Evolutionary conservation across 2,113 vertebrate genomes (phyloP), one percentile per base, ranked within the genome.

Genomic region (Paradisaea rubra): DNA sequence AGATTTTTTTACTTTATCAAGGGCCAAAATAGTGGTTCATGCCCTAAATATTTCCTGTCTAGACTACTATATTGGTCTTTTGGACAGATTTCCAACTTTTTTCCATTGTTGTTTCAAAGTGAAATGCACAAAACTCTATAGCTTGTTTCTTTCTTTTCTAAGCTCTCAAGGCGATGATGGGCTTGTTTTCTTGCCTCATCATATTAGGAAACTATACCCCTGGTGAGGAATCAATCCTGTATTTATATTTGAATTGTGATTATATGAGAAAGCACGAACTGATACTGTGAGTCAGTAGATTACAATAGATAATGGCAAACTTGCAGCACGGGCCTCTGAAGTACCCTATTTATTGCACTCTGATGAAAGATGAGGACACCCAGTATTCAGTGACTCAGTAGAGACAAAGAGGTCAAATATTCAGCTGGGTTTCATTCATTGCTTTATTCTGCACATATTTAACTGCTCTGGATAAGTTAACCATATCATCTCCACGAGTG

Each of bases 21-120:
- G 77, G 72, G 89, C 91, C 87, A 94, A 93, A 92, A 77, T 94
- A 95, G 81, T 82, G 77, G 84, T 95, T 97, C 95, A 95, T 95
- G 92, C 92, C 64, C 94, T 94, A 93, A 83, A 91, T 97, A 97
- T 97, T 98, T 98, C 97, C 97, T 88, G 93, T 98, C 97, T 98
- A 98, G 97, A 98, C 97, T 96, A 94, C 90, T 96, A 93, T 94
- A 77, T 76, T 93, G 83, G 83, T 90, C 90, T 95, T 94, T 94
- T 93, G 60, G 81, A 96, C 54, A 80, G 88, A 53, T 83, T 94
- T 95, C 64, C 37, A 93, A 10, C 81, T 87, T 84, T 49, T 96
- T 96, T 88, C 82, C 59, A 81, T 90, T 95, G 41, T 91, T 92
- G n/a, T 92, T 95, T 83, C 70, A 88, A 94, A 93, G 28, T 8